Evolutionary conservation across 2,113 vertebrate species (phyloP).

Genomic region (Hucho hucho): DNA sequence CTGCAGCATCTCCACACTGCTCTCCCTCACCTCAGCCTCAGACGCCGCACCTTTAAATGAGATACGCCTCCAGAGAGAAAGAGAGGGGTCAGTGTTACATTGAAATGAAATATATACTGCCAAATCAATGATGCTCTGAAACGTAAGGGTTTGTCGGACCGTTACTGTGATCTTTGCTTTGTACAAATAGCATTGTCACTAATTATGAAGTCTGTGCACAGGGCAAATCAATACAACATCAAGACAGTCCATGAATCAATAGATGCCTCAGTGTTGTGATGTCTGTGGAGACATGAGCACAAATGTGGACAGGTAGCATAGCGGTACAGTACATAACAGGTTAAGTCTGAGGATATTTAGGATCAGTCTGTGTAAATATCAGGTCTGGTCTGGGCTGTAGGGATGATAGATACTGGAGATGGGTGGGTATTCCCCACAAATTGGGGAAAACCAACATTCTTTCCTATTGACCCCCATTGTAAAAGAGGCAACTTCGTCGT

Average conservation of each 20-base stretch:
- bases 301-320: not conserved
- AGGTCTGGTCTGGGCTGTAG: constrained; percentile 29
- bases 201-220: too few species aligned
- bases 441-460: too few species aligned
- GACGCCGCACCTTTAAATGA: constrained; percentile 84
- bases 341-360: not conserved
- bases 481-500: too few species aligned
- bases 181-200: too few species aligned
- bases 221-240: too few species aligned
- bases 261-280: not conserved
- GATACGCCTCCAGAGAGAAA: constrained; percentile 76
- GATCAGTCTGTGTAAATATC: constrained; percentile 1
- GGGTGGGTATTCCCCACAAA: constrained; percentile 30
- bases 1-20: constrained; percentile 86
- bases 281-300: not conserved
- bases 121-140: too few species aligned
- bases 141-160: too few species aligned
- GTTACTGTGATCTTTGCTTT: too few species aligned
- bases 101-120: not conserved
- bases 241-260: too few species aligned
- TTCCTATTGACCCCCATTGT: too few species aligned
- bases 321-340: too few species aligned
- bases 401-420: constrained; percentile 46
- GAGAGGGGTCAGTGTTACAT: not conserved
- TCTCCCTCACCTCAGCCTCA: constrained; percentile 80